These are phyloP conservation scores for Gymnoscopelus braueri DNA, from an alignment of 2,797 vertebrate genomes.

Conservation along the genomic window DNA sequence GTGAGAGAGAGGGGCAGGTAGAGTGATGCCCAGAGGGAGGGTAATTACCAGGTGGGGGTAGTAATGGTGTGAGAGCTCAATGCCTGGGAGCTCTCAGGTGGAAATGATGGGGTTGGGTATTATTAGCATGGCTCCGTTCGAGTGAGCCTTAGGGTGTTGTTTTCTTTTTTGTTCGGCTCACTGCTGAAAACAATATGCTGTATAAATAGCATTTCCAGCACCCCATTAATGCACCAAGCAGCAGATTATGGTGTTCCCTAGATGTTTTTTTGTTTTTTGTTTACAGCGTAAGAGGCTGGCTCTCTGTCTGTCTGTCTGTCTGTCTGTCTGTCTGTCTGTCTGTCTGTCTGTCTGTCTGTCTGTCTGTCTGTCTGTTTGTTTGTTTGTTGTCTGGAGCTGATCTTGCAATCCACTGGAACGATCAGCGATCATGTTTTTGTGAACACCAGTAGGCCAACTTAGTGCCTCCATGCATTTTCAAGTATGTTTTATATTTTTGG, in stretches of 20 bases:
- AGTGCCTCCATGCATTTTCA: too few relatives aligned
- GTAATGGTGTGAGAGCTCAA: constrained; percentile 50
- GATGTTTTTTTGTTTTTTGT: background rate
- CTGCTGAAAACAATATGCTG: background rate
- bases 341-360: background rate
- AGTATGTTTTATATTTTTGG: too few relatives aligned
- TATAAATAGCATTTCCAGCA: constrained; percentile 9
- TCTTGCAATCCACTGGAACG: too few relatives aligned
- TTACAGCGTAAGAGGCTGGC: background rate
- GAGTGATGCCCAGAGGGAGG: constrained; percentile 21
- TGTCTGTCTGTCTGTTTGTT: too few relatives aligned
- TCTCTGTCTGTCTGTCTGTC: background rate
- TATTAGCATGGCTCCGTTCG: constrained; percentile 1
- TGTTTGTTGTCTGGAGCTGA: too few relatives aligned
- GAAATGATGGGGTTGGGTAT: constrained; percentile 35
- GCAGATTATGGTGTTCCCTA: background rate
- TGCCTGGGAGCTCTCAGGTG: constrained; percentile 33
- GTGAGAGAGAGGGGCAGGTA: constrained; percentile 59
- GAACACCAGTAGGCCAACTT: too few relatives aligned
- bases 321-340: background rate
- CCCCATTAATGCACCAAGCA: background rate
- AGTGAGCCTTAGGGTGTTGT: background rate
- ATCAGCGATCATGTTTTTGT: too few relatives aligned
- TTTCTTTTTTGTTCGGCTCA: background rate
- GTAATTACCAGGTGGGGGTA: constrained; percentile 11